Conservation (phyloP, 2,797 vertebrate genomes). For the Pogoniulus pusillus region DNA sequence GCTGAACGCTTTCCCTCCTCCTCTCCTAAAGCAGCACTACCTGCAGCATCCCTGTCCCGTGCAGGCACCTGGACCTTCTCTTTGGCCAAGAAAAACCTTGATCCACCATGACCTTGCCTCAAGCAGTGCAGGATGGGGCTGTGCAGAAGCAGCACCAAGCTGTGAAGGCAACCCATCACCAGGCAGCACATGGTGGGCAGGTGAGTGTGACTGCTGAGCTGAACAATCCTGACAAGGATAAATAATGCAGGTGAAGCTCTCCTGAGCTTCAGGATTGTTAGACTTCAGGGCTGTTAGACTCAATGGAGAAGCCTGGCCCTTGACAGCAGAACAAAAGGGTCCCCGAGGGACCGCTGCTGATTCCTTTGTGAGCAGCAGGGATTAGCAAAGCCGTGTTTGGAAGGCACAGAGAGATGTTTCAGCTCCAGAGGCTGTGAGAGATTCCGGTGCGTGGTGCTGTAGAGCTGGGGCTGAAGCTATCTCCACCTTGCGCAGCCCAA, state of each 20-base stretch:
- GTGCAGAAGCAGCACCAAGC: background rate
- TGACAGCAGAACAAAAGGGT: too few species aligned
- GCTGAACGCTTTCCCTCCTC: accelerated
- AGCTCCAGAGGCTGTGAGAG: too few species aligned
- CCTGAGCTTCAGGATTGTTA: too few species aligned
- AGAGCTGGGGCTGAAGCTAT: too few species aligned
- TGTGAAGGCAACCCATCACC: background rate
- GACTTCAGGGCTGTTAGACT: too few species aligned
- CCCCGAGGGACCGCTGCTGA: too few species aligned
- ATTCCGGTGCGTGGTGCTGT: too few species aligned
- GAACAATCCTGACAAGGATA: background rate
- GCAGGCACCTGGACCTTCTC: background rate
- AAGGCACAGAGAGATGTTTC: too few species aligned
- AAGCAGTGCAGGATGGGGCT: accelerated
- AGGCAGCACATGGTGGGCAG: background rate
- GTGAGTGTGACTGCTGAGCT: background rate
- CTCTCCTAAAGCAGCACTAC: accelerated
- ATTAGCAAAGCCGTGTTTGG: too few species aligned
- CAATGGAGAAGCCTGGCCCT: too few species aligned
- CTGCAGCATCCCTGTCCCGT: background rate
- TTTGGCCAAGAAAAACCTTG: background rate
- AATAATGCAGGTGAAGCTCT: background rate
- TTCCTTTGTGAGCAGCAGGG: too few species aligned
- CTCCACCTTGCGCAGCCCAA: too few species aligned
- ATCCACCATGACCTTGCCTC: background rate